Evolutionary conservation across 2,113 vertebrate species (phyloP), one percentile per base, ranked within the genome.

Genomic region (Cariama cristata): DNA sequence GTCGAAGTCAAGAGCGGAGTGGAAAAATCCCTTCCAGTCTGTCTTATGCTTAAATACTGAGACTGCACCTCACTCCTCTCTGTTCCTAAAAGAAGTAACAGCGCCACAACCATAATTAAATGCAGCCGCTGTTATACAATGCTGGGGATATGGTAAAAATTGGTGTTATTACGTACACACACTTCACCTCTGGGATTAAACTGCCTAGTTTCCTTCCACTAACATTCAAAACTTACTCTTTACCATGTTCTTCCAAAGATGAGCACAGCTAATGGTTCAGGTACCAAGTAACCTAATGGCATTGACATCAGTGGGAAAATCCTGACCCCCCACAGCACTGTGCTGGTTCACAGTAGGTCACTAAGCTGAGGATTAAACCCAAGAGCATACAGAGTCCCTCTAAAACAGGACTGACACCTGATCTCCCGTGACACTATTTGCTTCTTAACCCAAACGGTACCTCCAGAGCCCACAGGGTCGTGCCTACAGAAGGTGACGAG

Each of bases 381-480:
- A 16, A 1, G 38, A 56, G 21, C 1, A 0, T 28, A 14, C 9
- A 86, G 42, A 82, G 67, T 23, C n/a, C 56, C 40, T 47, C 35
- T 72, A 30, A 35, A 50, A 24, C 19, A 32, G 63, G 55, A 14
- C 11, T 12, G 44, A 24, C 28, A 17, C 19, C 58, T 40, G 10
- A 40, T 52, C 17, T 75, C 60, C 56, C 1, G 0, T 14, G 6
- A 49, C 9, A 13, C 15, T 69, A 4, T 24, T 32, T 60, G 17
- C 58, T 91, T 68, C 58, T 68, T 56, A 42, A 58, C 33, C 20
- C 52, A n/a, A 30, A 2, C 1, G 12, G 62, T 23, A 23, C 60
- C 79, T 83, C n/a, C 47, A 45, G 40, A 35, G 7, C 52, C 28
- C 30, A 49, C 0, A 0, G 26, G 38, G 47, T 26, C 1, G 0